Percentiles rank a stretch among this genome's conserved stretches.
phyloP scores from a whole-genome alignment of 2,888 invertebrate genomes.

The Petrolisthes cinctipes region DNA sequence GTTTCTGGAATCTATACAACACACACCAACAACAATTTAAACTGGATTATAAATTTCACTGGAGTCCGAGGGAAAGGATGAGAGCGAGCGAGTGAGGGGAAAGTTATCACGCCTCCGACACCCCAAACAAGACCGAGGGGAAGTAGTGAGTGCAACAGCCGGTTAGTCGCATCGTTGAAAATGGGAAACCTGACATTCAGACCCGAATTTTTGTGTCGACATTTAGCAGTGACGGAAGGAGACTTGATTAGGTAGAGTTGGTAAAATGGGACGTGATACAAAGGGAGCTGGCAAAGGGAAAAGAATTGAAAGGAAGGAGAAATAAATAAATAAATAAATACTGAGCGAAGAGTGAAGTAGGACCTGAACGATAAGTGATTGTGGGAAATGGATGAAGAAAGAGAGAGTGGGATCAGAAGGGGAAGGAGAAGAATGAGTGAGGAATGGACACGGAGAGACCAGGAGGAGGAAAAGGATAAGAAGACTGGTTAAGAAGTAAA shows the following conservation, averaged over 20 bases:
- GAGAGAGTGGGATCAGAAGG: neutral
- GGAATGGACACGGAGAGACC: neutral
- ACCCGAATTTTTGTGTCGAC: conserved; percentile 58
- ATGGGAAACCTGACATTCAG: conserved; percentile 60
- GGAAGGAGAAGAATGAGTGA: neutral
- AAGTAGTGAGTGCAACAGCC: conserved; percentile 52
- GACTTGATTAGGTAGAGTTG: conserved; percentile 57
- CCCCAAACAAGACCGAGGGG: conserved; percentile 30
- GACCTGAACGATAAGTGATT: neutral
- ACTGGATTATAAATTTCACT: too few relatives aligned
- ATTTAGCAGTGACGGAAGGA: conserved; percentile 52
- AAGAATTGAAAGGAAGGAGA: conserved; percentile 27
- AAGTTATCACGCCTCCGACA: conserved; percentile 48
- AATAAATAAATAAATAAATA: neutral
- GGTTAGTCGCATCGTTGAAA: conserved; percentile 56
- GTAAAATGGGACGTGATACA: conserved; percentile 31
- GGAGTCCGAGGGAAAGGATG: neutral
- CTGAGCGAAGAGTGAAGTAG: neutral
- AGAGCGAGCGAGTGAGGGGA: neutral
- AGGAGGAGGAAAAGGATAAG: neutral
- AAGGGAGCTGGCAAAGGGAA: neutral
- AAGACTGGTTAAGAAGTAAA: neutral
- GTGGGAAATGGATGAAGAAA: neutral
- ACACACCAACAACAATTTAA: too few relatives aligned
- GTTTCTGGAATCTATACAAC: too few relatives aligned